phyloP scores from a whole-genome alignment of 2,888 invertebrate genomes.

The Hydraecia micacea region DNA sequence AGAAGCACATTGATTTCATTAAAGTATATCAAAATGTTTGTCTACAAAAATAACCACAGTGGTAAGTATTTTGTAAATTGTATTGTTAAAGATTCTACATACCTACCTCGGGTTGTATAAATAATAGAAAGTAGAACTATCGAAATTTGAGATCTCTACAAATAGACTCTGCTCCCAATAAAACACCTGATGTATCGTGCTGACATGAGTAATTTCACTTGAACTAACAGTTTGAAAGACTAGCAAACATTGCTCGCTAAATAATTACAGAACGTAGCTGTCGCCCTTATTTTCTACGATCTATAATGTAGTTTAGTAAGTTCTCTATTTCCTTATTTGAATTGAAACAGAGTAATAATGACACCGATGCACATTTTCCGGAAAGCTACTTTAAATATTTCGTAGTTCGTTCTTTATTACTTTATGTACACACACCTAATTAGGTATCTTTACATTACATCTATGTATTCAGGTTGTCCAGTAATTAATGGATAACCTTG shows the following conservation, averaged over 20 bases:
- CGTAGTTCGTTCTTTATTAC: not conserved
- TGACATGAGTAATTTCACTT: slow-evolving; percentile 65
- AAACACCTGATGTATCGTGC: slow-evolving; percentile 68
- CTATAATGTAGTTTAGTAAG: slow-evolving; percentile 47
- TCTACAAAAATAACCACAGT: slow-evolving; percentile 3
- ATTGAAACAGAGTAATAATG: slow-evolving; percentile 50
- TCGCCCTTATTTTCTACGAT: slow-evolving; percentile 67
- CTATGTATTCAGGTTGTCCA: too few relatives aligned
- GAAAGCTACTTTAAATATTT: slow-evolving; percentile 7
- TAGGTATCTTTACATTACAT: not conserved
- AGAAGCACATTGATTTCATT: not conserved
- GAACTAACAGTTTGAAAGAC: slow-evolving; percentile 63
- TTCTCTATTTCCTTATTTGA: slow-evolving; percentile 61
- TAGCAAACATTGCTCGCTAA: slow-evolving; percentile 57
- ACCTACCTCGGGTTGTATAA: not conserved
- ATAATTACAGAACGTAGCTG: slow-evolving; percentile 57
- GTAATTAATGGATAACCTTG: too few relatives aligned
- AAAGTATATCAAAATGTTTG: not conserved
- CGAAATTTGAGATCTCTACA: slow-evolving; percentile 47
- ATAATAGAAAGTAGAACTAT: slow-evolving; percentile 61
- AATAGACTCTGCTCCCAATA: slow-evolving; percentile 65
- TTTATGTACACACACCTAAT: not conserved
- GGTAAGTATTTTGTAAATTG: not conserved
- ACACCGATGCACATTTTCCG: slow-evolving; percentile 26
- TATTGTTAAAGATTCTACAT: too few relatives aligned